Percentiles rank a stretch among this genome's conserved stretches.
These are phyloP conservation scores for Drosophila nigricruria DNA, from an alignment of 2,888 invertebrate genomes.

Conservation along the genomic window DNA sequence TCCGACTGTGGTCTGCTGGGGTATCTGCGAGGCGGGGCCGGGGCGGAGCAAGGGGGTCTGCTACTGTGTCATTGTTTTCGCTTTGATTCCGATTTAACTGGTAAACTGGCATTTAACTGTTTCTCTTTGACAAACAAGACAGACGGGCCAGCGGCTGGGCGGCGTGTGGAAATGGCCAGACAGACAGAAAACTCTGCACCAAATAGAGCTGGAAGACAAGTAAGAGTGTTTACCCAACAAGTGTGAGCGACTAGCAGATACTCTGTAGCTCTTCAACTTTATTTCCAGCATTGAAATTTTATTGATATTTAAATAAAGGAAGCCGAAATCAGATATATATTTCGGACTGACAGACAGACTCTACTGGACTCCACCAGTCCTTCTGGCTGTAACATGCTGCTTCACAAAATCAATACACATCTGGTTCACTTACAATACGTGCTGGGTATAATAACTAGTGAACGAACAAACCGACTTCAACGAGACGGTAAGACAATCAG, in stretches of 20 bases:
- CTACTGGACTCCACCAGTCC: not conserved
- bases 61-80: conserved; percentile 83
- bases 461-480: conserved; percentile 13
- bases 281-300: not conserved
- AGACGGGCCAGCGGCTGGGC: conserved; percentile 59
- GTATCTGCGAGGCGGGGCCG: not conserved
- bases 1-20: conserved; percentile 1
- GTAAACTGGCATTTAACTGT: conserved; percentile 82
- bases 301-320: not conserved
- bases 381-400: not conserved
- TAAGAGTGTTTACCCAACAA: not conserved
- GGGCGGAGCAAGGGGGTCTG: conserved; percentile 27
- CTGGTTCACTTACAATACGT: not conserved
- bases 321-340: not conserved
- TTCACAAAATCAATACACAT: not conserved
- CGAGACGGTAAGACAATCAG: conserved; percentile 7
- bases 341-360: not conserved
- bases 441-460: not conserved
- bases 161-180: conserved; percentile 19
- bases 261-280: too few species aligned
- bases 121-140: conserved; percentile 82
- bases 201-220: conserved; percentile 47
- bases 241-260: not conserved
- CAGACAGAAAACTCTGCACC: conserved; percentile 58
- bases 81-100: conserved; percentile 83